Percentiles rank a stretch among this genome's conserved stretches.
phyloP scores from a whole-genome alignment of 2,888 invertebrate species.

The Octodonta nipae region DNA sequence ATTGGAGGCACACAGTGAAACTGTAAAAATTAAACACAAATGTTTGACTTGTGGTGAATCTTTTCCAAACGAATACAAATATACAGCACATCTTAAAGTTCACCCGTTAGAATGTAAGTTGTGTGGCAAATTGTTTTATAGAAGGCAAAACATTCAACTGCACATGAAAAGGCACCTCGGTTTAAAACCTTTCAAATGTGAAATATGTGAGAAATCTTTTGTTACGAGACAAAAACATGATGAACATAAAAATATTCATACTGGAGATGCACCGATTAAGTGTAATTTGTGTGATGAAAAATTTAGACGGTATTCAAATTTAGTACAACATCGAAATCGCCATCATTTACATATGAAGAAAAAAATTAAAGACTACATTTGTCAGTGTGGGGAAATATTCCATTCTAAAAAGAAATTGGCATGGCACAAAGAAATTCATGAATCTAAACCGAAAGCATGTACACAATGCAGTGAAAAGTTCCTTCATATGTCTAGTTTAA shows the following conservation, averaged over 20 bases:
- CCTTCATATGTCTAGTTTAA: slow-evolving; percentile 68
- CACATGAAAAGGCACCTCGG: slow-evolving; percentile 68
- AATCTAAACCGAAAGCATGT: slow-evolving; percentile 69
- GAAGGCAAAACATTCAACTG: slow-evolving; percentile 58
- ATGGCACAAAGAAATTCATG: slow-evolving; percentile 77
- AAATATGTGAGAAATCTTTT: slow-evolving; percentile 69
- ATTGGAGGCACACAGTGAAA: slow-evolving; percentile 38
- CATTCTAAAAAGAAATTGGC: slow-evolving; percentile 71
- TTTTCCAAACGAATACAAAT: slow-evolving; percentile 54
- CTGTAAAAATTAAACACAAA: slow-evolving; percentile 28
- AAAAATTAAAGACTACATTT: slow-evolving; percentile 43
- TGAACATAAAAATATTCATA: slow-evolving; percentile 73
- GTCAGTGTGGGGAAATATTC: slow-evolving; percentile 61
- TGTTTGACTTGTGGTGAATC: slow-evolving; percentile 53
- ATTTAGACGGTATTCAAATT: slow-evolving; percentile 70
- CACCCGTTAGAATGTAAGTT: slow-evolving; percentile 73
- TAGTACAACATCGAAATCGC: slow-evolving; percentile 69
- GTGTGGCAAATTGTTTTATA: slow-evolving; percentile 64
- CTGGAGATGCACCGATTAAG: slow-evolving; percentile 66
- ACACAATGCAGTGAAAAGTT: slow-evolving; percentile 76
- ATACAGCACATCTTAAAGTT: slow-evolving; percentile 58
- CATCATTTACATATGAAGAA: slow-evolving; percentile 62
- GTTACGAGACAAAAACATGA: slow-evolving; percentile 66
- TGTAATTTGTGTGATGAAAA: slow-evolving; percentile 68
- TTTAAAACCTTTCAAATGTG: slow-evolving; percentile 55